phyloP scores from a whole-genome alignment of 2,888 invertebrate genomes.

The Habrosyne pyritoides region DNA sequence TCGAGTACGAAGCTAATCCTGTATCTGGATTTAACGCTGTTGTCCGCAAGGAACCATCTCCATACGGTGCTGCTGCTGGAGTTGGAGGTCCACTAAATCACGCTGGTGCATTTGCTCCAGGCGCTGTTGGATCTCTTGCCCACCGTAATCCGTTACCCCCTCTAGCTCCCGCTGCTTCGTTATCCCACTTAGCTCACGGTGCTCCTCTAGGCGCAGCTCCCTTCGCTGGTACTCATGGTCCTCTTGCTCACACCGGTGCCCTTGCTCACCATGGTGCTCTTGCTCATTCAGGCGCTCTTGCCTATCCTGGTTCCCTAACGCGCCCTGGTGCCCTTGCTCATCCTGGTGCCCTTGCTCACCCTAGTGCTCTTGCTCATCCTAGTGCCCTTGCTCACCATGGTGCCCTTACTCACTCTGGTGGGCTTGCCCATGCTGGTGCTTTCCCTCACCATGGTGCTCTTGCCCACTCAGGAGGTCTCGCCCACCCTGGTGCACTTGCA shows the following conservation, averaged over 20 bases:
- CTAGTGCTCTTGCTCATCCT: constrained; percentile 2
- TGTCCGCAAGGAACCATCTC: constrained; percentile 55
- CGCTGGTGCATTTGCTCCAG: constrained; percentile 3
- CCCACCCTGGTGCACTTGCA: constrained; percentile 12
- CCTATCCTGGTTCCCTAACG: neutral
- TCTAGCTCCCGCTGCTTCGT: constrained; percentile 12
- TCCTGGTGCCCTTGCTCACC: constrained; percentile 27
- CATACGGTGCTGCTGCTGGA: constrained; percentile 38
- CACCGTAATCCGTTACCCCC: constrained; percentile 13
- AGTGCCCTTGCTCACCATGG: neutral
- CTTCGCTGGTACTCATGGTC: constrained; percentile 19
- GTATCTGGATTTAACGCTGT: constrained; percentile 63
- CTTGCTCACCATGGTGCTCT: neutral
- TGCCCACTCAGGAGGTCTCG: constrained; percentile 11
- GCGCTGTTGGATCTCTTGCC: constrained; percentile 16
- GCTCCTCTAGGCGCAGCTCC: constrained; percentile 20
- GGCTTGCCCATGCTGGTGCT: constrained; percentile 12
- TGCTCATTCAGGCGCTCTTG: constrained; percentile 7
- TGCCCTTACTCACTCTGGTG: constrained; percentile 10
- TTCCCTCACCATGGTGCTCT: constrained; percentile 12
- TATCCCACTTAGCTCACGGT: constrained; percentile 17
- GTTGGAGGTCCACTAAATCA: constrained; percentile 9
- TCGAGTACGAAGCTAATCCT: constrained; percentile 77
- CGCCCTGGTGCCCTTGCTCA: neutral
- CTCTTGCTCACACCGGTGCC: constrained; percentile 1